Conservation (phyloP, 2,797 vertebrate genomes). For the Neostethus bicornis region DNA sequence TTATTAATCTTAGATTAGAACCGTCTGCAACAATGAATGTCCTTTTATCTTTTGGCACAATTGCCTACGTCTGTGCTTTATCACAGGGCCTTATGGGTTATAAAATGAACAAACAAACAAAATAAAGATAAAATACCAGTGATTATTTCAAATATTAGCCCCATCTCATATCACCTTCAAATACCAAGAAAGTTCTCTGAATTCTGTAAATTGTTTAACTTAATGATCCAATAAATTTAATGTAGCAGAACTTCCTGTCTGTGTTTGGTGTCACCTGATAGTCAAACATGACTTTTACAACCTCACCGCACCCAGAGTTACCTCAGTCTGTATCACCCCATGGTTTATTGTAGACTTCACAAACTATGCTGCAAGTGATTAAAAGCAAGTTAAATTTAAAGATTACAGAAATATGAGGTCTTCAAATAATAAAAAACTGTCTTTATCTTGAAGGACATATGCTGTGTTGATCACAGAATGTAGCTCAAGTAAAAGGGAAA, state of each 20-base stretch:
- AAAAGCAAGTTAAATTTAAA: background rate
- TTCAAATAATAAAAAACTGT: background rate
- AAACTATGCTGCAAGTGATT: conserved; percentile 5
- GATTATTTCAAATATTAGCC: conserved; percentile 3
- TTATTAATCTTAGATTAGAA: background rate
- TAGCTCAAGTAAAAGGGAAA: background rate
- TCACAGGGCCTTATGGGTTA: too few relatives aligned
- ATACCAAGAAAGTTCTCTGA: background rate
- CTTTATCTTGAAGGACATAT: fast-evolving
- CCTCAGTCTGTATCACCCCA: background rate
- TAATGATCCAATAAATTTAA: conserved; percentile 13
- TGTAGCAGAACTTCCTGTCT: background rate
- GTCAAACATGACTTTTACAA: conserved; percentile 7
- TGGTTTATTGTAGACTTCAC: conserved; percentile 38
- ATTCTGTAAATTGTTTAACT: background rate
- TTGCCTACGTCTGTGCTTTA: too few relatives aligned
- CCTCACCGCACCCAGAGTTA: conserved; percentile 20
- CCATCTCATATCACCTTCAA: background rate
- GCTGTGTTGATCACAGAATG: background rate
- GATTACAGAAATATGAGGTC: background rate
- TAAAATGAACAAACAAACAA: background rate
- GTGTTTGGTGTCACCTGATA: conserved; percentile 1
- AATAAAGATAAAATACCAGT: background rate
- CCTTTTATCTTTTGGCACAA: too few relatives aligned
- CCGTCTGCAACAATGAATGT: background rate